These are phyloP conservation scores for Macrobrachium rosenbergii DNA, from an alignment of 1,140 invertebrate genomes.

Conservation along the genomic window DNA sequence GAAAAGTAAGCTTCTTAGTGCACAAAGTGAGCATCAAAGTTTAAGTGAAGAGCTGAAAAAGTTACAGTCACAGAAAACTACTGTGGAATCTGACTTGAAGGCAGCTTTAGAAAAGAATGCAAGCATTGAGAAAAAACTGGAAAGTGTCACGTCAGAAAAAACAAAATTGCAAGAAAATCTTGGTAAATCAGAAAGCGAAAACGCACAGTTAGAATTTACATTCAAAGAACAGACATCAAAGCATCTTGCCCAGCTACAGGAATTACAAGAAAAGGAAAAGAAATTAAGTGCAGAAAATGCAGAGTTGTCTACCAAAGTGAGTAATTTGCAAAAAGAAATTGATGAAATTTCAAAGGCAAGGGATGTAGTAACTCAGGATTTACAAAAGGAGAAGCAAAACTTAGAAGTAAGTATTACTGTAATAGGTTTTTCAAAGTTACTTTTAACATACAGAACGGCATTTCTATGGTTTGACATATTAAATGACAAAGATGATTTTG, in stretches of 20 bases:
- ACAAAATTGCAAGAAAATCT: slow-evolving; percentile 33
- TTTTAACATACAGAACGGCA: too few relatives aligned
- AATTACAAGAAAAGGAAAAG: slow-evolving; percentile 27
- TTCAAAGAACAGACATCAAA: slow-evolving; percentile 35
- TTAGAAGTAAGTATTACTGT: too few relatives aligned
- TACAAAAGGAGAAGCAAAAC: neutral
- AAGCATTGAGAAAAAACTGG: slow-evolving; percentile 25
- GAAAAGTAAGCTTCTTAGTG: slow-evolving; percentile 19
- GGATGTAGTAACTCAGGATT: slow-evolving; percentile 1
- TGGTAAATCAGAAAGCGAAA: slow-evolving; percentile 11
- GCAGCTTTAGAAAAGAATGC: slow-evolving; percentile 27
- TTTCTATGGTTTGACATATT: too few relatives aligned
- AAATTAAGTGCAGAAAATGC: neutral
- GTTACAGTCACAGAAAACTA: slow-evolving; percentile 23
- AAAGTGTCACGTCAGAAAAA: slow-evolving; percentile 41
- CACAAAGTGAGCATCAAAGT: slow-evolving; percentile 15
- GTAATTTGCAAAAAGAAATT: neutral
- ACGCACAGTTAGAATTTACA: slow-evolving; percentile 31
- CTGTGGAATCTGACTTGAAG: slow-evolving; percentile 40
- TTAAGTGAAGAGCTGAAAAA: slow-evolving; percentile 21
- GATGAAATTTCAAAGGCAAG: neutral
- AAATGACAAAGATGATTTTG: too few relatives aligned
- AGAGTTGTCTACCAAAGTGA: neutral
- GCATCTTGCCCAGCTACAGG: slow-evolving; percentile 1
- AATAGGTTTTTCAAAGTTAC: too few relatives aligned